Evolutionary conservation across 2,888 invertebrate genomes (phyloP).

Genomic region (Drosophila koepferae): DNA sequence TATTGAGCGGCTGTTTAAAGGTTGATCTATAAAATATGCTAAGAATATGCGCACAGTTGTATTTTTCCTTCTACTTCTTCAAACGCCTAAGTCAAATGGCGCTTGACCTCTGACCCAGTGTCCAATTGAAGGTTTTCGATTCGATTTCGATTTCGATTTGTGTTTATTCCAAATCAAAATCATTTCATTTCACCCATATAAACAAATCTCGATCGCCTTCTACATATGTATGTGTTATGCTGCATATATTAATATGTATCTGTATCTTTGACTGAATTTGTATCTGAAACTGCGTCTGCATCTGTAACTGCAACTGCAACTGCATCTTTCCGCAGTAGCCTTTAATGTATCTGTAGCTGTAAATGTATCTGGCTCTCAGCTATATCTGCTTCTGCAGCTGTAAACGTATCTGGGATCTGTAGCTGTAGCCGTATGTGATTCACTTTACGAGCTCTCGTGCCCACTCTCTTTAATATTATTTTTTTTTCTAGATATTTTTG

Average conservation of each 20-base stretch:
- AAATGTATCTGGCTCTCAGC: constrained; percentile 1
- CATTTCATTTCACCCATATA: constrained; percentile 18
- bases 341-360: background rate
- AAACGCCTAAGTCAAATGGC: constrained; percentile 10
- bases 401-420: constrained; percentile 54
- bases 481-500: constrained; percentile 46
- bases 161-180: constrained; percentile 5
- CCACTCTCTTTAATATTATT: constrained; percentile 33
- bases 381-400: constrained; percentile 9
- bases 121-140: constrained; percentile 2
- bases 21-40: constrained; percentile 59
- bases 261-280: constrained; percentile 16
- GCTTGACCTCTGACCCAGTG: constrained; percentile 13
- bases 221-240: background rate
- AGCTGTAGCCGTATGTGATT: constrained; percentile 65
- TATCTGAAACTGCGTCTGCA: constrained; percentile 16
- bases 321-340: background rate
- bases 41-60: constrained; percentile 46
- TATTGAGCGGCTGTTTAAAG: constrained; percentile 44
- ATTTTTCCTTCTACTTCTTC: constrained; percentile 1
- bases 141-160: background rate
- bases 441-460: constrained; percentile 69
- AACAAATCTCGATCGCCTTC: constrained; percentile 11
- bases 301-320: background rate
- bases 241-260: constrained; percentile 1